Evolutionary conservation across 2,797 vertebrate species (phyloP).

Genomic region (Melanotaenia nigrans): DNA sequence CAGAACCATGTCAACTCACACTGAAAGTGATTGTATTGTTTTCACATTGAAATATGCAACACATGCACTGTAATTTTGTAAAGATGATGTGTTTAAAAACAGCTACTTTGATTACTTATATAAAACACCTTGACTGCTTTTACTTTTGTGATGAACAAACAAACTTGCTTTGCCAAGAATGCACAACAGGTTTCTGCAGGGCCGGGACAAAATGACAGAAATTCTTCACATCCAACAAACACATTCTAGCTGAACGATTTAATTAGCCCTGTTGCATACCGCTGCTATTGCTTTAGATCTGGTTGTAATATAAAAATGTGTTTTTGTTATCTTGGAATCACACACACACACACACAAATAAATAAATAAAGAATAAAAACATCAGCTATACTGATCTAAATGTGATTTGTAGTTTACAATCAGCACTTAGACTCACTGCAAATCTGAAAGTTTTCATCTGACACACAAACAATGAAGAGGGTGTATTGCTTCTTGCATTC

Average conservation of each 20-base stretch:
- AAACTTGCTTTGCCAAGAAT: neutral
- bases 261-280: neutral
- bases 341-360: neutral
- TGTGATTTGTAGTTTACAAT: neutral
- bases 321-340: too few relatives aligned
- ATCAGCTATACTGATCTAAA: neutral
- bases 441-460: neutral
- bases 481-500: neutral
- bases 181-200: neutral
- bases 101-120: neutral
- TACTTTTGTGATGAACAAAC: neutral
- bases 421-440: neutral
- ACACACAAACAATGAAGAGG: neutral
- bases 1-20: neutral
- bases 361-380: neutral
- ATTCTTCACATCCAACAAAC: neutral
- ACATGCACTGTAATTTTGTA: neutral
- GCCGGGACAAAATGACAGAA: neutral
- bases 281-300: neutral
- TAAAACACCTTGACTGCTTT: neutral
- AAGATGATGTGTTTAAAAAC: neutral
- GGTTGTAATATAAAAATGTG: too few relatives aligned
- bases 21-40: neutral
- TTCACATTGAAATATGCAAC: neutral
- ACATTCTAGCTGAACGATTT: neutral